Percentiles rank a stretch among this genome's conserved stretches.
Evolutionary conservation across 2,113 vertebrate species (phyloP).

Genomic region (Acrocephalus kingi): DNA sequence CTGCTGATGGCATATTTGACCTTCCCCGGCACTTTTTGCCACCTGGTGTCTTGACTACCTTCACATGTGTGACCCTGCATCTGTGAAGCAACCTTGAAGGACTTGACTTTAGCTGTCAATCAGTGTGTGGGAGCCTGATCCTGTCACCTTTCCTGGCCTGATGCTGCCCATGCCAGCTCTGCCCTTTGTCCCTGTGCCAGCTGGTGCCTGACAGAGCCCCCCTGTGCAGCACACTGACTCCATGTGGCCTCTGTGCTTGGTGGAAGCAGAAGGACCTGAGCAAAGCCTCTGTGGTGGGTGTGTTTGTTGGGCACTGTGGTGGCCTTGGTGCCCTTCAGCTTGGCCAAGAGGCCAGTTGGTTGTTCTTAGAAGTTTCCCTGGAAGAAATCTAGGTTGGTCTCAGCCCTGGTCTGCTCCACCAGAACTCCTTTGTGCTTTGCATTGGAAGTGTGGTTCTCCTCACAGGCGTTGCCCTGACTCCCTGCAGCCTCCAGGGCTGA

Average conservation of each 20-base stretch:
- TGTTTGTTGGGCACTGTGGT: not conserved
- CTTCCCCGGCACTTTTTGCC: not conserved
- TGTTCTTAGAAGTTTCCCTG: not conserved
- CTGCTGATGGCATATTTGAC: not conserved
- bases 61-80: not conserved
- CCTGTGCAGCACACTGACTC: not conserved
- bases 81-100: not conserved
- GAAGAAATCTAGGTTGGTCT: not conserved
- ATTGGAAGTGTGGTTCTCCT: fast-evolving
- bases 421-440: not conserved
- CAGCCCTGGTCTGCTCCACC: not conserved
- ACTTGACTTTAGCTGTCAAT: not conserved
- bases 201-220: not conserved
- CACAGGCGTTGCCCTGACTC: not conserved
- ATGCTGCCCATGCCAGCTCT: not conserved
- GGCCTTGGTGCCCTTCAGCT: not conserved
- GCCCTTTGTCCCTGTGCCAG: not conserved
- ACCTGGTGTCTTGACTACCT: conserved; percentile 16
- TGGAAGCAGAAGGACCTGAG: not conserved
- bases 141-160: not conserved
- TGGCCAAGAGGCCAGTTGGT: not conserved
- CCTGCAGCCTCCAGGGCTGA: not conserved
- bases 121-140: not conserved
- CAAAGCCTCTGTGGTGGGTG: not conserved
- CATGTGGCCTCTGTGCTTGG: fast-evolving